Evolutionary conservation across 2,888 invertebrate species (phyloP), one percentile per base, ranked within the genome.

Genomic region (Hecatera dysodea): DNA sequence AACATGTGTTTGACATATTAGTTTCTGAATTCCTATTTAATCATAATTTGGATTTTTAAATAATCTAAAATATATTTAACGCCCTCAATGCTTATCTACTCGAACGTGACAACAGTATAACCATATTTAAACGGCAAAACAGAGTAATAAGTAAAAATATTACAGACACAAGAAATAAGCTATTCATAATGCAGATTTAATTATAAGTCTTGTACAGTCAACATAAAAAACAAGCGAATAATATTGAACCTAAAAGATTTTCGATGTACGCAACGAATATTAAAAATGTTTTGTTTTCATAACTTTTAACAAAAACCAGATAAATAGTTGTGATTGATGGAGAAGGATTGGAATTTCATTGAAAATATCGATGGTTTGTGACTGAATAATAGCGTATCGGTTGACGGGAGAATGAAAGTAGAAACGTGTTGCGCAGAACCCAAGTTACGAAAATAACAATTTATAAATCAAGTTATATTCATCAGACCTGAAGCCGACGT

Each of bases 131-230:
- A n/a, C n/a, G n/a, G n/a, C n/a, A 24, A 42, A n/a, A 42, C 42
- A 56, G 0, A 29, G 8, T 19, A 39, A 11, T n/a, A 24, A 19
- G 29, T 19, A 5, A 39, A 22, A 27, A 27, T 19, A 17, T 27
- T n/a, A 44, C 12, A 46, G 6, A 36, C n/a, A 15, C 33, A 46
- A 46, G 5, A 67, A 67, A 67, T 29, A 15, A 15, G 22, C 55
- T 15, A 22, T 39, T 29, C 8, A 67, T 56, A 42, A 12, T 5
- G 11, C 5, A 29, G 27, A 48, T 39, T 68, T 24, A 27, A 50
- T 39, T 56, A 19, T 24, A 33, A 50, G 9, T n/a, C n/a, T 19
- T 12, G 33, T 69, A 70, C n/a, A 59, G 44, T 53, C 27, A 19
- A 70, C 42, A 33, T 42, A 9, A 5, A 42, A 42, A 66, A 12